Conservation (phyloP, 2,888 invertebrate species). For the Tuta absoluta region DNA sequence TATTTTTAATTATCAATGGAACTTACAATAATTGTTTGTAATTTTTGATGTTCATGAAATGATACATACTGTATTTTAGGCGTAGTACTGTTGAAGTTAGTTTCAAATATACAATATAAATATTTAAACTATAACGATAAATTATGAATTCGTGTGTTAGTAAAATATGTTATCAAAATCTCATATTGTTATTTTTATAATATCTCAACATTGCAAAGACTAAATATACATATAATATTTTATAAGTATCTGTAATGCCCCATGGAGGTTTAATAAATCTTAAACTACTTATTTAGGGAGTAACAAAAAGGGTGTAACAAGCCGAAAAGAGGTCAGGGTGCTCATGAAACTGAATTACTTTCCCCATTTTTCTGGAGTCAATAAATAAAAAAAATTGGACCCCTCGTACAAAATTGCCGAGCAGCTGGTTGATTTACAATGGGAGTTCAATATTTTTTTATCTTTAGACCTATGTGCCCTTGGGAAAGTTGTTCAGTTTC, state of each 20-base stretch:
- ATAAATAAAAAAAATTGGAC: too few relatives aligned
- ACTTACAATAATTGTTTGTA: neutral
- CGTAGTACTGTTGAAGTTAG: constrained; percentile 25
- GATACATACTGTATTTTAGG: neutral
- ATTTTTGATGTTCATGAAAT: neutral
- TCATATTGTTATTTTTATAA: constrained; percentile 18
- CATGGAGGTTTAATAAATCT: constrained; percentile 50
- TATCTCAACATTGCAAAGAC: constrained; percentile 30
- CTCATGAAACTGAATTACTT: too few relatives aligned
- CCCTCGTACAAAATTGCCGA: too few relatives aligned
- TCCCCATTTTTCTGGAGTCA: too few relatives aligned
- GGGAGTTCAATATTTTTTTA: too few relatives aligned
- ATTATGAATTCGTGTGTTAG: constrained; percentile 12
- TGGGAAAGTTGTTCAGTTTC: too few relatives aligned
- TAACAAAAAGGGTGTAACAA: too few relatives aligned
- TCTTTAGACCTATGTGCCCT: too few relatives aligned
- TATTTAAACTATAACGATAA: constrained; percentile 13
- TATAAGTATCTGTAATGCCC: constrained; percentile 66
- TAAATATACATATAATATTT: constrained; percentile 66
- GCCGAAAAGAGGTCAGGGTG: too few relatives aligned
- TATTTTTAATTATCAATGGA: too few relatives aligned
- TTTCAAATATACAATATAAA: constrained; percentile 34
- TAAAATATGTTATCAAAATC: constrained; percentile 15
- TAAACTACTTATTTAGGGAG: constrained; percentile 37
- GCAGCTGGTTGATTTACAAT: too few relatives aligned